Evolutionary conservation across 2,113 vertebrate species (phyloP), one percentile per base, ranked within the genome.

Genomic region (Tachysurus fulvidraco): DNA sequence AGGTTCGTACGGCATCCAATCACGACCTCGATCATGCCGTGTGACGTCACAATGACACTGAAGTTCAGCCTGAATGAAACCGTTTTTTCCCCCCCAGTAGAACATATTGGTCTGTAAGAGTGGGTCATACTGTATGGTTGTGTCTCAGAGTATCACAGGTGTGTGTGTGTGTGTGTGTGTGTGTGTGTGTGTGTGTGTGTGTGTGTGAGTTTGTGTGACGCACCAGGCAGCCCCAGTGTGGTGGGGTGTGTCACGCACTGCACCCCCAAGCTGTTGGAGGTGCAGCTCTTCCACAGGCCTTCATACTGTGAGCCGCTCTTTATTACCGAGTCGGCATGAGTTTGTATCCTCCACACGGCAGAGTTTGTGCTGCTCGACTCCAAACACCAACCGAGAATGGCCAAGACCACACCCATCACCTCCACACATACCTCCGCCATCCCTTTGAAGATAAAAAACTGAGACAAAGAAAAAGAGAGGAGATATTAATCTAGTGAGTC

Each of bases 231-330:
- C 2, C 91, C 96, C 86, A 98, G 92, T 16, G 96, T 83, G 17
- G 94, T 96, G 80, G 85, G 94, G 89, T 95, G 95, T 21, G 3
- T 92, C 91, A 91, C 94, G 91, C 97, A 97, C 85, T 96, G 92
- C 0, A 95, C 90, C 3, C 95, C 95, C 46, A 88, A 1, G 5
- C 93, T 85, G 46, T 91, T 91, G 36, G 94, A 91, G 2, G 88
- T 92, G 21, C 97, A 98, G 86, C 94, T 93, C 94, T 94, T 95
- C 96, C 97, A 97, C 50, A 98, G 93, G 4, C 96, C 97, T 88
- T 97, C 96, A 5, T 94, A 96, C 84, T 92, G 74, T 92, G 93
- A 94, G 65, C 91, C 95, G 62, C 92, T 88, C 90, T 91, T 89
- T 60, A 87, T 92, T 3, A 95, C 76, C 0, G 91, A 83, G 19